Evolutionary conservation across 2,888 invertebrate species (phyloP).

Genomic region (Thyatira batis): DNA sequence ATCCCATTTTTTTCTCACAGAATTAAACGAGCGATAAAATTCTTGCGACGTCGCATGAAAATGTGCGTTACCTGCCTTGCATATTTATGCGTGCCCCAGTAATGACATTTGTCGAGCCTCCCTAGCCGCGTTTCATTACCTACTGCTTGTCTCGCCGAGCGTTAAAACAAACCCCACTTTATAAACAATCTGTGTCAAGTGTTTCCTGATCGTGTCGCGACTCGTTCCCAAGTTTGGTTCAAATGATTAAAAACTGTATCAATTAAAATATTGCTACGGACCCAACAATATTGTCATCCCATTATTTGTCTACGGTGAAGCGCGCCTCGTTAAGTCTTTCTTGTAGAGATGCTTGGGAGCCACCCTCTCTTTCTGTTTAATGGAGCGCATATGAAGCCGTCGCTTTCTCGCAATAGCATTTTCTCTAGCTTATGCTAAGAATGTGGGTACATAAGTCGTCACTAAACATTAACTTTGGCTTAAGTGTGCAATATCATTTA

Average conservation of each 20-base stretch:
- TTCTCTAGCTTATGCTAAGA: conserved; percentile 62
- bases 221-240: conserved; percentile 61
- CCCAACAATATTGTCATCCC: conserved; percentile 38
- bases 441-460: conserved; percentile 73
- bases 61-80: conserved; percentile 82
- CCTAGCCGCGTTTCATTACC: conserved; percentile 68
- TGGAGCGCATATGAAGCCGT: conserved; percentile 39
- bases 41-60: conserved; percentile 82
- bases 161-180: conserved; percentile 64
- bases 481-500: conserved; percentile 78
- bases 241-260: conserved; percentile 53
- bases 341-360: conserved; percentile 33
- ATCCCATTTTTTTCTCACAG: conserved; percentile 77
- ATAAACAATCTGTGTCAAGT: conserved; percentile 73
- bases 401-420: conserved; percentile 39
- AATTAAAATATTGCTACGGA: conserved; percentile 53
- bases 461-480: conserved; percentile 69
- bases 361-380: conserved; percentile 41
- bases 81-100: conserved; percentile 80
- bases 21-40: conserved; percentile 82
- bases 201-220: conserved; percentile 63
- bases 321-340: conserved; percentile 50
- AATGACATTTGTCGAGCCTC: conserved; percentile 78
- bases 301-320: conserved; percentile 47
- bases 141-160: conserved; percentile 54